Conservation (phyloP, 2,113 vertebrate species). For the rat (Rattus norvegicus) region DNA sequence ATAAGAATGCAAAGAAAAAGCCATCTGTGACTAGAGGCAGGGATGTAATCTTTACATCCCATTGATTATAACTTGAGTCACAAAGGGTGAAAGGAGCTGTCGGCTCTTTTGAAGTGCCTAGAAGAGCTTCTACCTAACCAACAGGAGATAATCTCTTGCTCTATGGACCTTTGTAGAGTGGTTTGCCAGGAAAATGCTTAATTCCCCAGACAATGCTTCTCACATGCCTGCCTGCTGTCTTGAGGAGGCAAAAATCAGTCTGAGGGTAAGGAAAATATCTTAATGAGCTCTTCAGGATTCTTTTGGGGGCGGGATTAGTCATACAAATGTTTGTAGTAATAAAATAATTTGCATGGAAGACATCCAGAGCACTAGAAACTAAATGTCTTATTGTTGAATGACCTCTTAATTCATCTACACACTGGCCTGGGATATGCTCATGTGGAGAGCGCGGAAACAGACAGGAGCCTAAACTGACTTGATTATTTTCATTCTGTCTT, state of each 20-base stretch:
- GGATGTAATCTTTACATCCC: slow-evolving; percentile 64
- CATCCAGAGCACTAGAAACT: neutral
- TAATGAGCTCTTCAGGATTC: slow-evolving; percentile 12
- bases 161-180: slow-evolving; percentile 66
- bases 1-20: slow-evolving; percentile 69
- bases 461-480: neutral
- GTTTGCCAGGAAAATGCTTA: slow-evolving; percentile 66
- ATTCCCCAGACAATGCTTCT: slow-evolving; percentile 10
- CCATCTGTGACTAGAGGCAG: slow-evolving; percentile 20
- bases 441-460: neutral
- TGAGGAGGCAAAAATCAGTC: slow-evolving; percentile 23
- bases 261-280: slow-evolving; percentile 17
- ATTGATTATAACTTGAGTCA: slow-evolving; percentile 68
- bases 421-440: neutral
- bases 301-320: slow-evolving; percentile 25
- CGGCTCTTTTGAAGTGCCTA: slow-evolving; percentile 57
- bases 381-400: slow-evolving; percentile 15
- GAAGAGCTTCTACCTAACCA: slow-evolving; percentile 50
- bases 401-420: slow-evolving; percentile 46
- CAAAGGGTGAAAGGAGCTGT: slow-evolving; percentile 15
- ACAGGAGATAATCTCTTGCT: slow-evolving; percentile 50
- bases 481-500: slow-evolving; percentile 45
- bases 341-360: slow-evolving; percentile 37
- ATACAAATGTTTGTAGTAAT: slow-evolving; percentile 22
- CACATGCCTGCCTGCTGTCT: neutral